Evolutionary conservation across 37 sponge, comb jelly and placozoan genomes (phyloP), one percentile per base, ranked within the genome.

Genomic region (Cliona cf. orientalis): DNA sequence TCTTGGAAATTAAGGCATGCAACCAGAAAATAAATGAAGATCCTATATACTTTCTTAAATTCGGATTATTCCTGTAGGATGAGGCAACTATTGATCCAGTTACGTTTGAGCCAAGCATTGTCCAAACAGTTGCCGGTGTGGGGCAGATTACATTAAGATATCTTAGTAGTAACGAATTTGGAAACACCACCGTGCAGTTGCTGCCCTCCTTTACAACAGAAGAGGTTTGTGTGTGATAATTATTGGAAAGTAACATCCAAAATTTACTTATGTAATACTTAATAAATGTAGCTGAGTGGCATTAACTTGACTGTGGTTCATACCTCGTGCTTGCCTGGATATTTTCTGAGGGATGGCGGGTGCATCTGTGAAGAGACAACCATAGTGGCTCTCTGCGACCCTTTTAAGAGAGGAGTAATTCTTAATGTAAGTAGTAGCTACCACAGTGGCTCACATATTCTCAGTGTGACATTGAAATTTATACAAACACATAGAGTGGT

Each of bases 41-140:
- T n/a, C n/a, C n/a, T n/a, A n/a, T n/a, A n/a, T n/a, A n/a, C n/a
- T n/a, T n/a, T n/a, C n/a, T n/a, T n/a, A n/a, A n/a, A n/a, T n/a
- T n/a, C n/a, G n/a, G n/a, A n/a, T n/a, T n/a, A n/a, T n/a, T n/a
- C 12, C 63, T 26, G 7, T 26, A 14, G 28, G 23, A 62, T 26
- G 6, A 25, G 23, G 6, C 28, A n/a, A 25, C 9, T 67, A 41
- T 3, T 3, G 14, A 67, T 72, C n/a, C n/a, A n/a, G 33, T 72
- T 42, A 12, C 28, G 5, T 44, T 71, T 71, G 72, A 71, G 46
- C 72, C 72, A 5, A 71, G 72, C 42, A 71, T 71, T 42, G 72
- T 44, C 9, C 49, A 36, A 29, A 40, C 21, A 32, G 29, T 40
- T 2, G 29, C 46, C 19, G 44, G 46, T 17, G 32, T 26, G 5